Percentiles rank a stretch among this genome's conserved stretches.
phyloP scores from a whole-genome alignment of 1,140 invertebrate species.

The Micrasema minimum region DNA sequence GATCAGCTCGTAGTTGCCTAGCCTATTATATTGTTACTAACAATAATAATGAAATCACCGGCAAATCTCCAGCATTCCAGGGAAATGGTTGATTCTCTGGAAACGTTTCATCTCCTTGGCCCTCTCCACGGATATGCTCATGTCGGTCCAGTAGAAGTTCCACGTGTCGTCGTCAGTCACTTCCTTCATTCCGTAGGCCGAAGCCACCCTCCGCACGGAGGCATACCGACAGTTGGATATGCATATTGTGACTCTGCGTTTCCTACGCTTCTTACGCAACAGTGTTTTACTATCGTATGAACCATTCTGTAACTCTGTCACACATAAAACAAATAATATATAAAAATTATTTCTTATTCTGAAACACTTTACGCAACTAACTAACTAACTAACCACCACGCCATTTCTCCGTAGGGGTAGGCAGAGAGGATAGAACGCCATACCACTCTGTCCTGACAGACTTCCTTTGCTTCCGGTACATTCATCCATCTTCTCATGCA shows the following conservation, averaged over 20 bases:
- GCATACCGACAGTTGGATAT: constrained; percentile 80
- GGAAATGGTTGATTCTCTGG: constrained; percentile 91
- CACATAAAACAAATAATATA: background rate
- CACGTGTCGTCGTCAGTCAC: constrained; percentile 83
- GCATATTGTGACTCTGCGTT: constrained; percentile 72
- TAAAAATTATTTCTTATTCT: background rate
- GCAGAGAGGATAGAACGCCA: too few relatives aligned
- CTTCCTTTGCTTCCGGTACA: too few relatives aligned
- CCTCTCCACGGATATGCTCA: constrained; percentile 81
- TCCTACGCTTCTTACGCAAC: constrained; percentile 49
- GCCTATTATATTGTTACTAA: too few relatives aligned
- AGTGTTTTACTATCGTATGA: background rate
- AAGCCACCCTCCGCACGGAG: constrained; percentile 75
- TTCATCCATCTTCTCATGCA: too few relatives aligned
- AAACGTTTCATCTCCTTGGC: constrained; percentile 91
- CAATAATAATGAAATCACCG: too few relatives aligned
- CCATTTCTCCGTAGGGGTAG: too few relatives aligned
- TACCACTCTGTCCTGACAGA: too few relatives aligned
- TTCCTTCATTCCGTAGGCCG: constrained; percentile 81
- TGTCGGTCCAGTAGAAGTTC: constrained; percentile 92
- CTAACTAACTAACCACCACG: too few relatives aligned
- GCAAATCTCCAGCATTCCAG: constrained; percentile 92
- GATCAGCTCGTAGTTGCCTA: too few relatives aligned
- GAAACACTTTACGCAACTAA: background rate
- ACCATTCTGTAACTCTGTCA: background rate